Conservation (phyloP, 1,140 invertebrate genomes). For the Cataglyphis hispanica region DNA sequence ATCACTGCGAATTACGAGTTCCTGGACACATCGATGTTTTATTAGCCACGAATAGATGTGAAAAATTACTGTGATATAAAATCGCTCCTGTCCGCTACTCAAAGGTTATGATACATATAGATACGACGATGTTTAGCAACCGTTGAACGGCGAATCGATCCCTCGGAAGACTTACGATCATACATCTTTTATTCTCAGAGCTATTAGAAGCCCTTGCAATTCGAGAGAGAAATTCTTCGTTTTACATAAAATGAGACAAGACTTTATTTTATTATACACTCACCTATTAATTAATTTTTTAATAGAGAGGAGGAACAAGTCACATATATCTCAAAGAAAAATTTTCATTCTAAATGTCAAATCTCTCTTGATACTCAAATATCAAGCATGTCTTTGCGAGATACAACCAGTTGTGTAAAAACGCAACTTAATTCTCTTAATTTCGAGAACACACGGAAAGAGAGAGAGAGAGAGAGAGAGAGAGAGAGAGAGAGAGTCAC, state of each 20-base stretch:
- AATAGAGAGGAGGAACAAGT: not conserved
- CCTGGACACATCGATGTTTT: conserved; percentile 23
- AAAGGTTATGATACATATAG: not conserved
- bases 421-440: too few species aligned
- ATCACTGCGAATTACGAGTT: conserved; percentile 40
- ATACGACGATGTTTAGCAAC: conserved; percentile 55
- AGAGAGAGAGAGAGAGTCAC: not conserved
- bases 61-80: conserved; percentile 35
- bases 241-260: not conserved
- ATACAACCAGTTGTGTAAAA: too few species aligned
- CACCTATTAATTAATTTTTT: not conserved
- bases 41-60: conserved; percentile 32
- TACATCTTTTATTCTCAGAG: conserved; percentile 35
- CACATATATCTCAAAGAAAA: too few species aligned
- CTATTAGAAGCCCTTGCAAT: conserved; percentile 1
- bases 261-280: not conserved
- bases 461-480: too few species aligned
- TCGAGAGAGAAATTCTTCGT: not conserved
- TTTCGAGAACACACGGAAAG: not conserved
- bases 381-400: too few species aligned
- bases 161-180: conserved; percentile 23
- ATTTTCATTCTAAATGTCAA: too few species aligned
- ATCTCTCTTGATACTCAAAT: too few species aligned
- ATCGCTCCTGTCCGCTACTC: conserved; percentile 12
- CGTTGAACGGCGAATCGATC: conserved; percentile 33